Base-by-base conservation (phyloP, 2,888 invertebrate species). In the Gnatocerus cornutus region DNA sequence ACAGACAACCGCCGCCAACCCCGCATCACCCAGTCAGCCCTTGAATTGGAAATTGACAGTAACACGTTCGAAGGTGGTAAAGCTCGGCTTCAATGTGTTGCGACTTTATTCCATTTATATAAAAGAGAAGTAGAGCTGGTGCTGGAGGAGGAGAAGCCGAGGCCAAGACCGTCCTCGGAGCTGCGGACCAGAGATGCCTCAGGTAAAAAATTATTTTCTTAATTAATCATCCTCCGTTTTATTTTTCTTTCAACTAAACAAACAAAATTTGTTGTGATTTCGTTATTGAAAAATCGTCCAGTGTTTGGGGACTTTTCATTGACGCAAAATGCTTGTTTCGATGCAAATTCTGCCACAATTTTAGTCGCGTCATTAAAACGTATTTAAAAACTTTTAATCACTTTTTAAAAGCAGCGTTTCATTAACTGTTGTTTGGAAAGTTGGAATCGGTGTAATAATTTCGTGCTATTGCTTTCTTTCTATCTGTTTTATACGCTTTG, bases 81-180 rank as follows among this genome's bases (percentile, higher is more conserved):
- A 79, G 87, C 92, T 68, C 88, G 88, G 71, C 86, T 92, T 74
- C 88, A 89, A 77, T 92, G 92, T 84, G 88, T 89, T 78, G 91
- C 90, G 64, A 89, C 87, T 77, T 87, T 92, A 83, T 91, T 91
- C 86, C 89, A 90, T 82, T 86, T 92, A 77, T 91, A 92, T 84
- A 87, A 88, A 74, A 87, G 88, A 75, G 87, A 89, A 74, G 87
- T 88, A 62, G 90, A 90, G 82, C 85, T 89, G 73, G 86, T 89
- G 77, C 87, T 92, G 79, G 91, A 91, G 83, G 92, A 92, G 86
- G 92, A 92, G 84, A 90, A 90, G 79, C 92, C 93, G 69, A 88
- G 91, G 84, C 89, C 92, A 76, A 88, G 91, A 84, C 89, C 92
- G 77, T 92, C 92, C 71, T 91, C 92, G 66, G 92, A 93, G 78